Percentiles rank a stretch among this genome's conserved stretches.
Conservation (phyloP, 1,140 invertebrate genomes). For the Periplaneta americana region DNA sequence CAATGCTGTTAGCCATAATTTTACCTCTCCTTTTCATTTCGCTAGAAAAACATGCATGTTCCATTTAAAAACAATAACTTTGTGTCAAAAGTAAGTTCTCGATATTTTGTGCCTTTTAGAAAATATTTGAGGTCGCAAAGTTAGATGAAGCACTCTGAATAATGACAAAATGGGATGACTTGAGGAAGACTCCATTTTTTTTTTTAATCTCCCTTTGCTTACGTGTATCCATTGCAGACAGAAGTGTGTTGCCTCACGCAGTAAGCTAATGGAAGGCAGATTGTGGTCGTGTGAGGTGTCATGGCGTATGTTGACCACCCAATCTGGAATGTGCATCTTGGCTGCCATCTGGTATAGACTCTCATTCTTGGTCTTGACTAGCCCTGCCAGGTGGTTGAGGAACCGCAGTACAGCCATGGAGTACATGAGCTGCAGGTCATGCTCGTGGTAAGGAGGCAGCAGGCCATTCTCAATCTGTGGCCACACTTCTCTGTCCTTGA, state of each 20-base stretch:
- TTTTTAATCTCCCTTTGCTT: no score
- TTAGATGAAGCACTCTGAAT: no score
- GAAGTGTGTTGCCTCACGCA: conserved; percentile 47
- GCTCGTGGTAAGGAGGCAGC: conserved; percentile 36
- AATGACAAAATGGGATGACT: no score
- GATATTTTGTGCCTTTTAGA: no score
- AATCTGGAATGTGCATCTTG: conserved; percentile 52
- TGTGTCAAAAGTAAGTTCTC: no score
- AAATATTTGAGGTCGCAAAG: no score
- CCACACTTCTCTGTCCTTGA: conserved; percentile 37
- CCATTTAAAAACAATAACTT: no score
- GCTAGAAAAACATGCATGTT: no score
- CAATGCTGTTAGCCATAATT: no score
- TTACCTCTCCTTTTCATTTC: no score
- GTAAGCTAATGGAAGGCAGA: conserved; percentile 46
- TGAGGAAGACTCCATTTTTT: no score
- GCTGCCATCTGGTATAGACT: conserved; percentile 51
- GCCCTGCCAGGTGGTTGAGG: conserved; percentile 52
- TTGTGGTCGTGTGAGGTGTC: conserved; percentile 55
- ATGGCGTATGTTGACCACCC: conserved; percentile 60
- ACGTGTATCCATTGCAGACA: conserved; percentile 54
- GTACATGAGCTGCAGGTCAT: conserved; percentile 41
- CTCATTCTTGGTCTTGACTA: conserved; percentile 41
- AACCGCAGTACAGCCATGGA: conserved; percentile 55
- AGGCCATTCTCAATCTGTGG: conserved; percentile 29